phyloP scores from a whole-genome alignment of 2,113 vertebrate genomes.

The Channa argus region DNA sequence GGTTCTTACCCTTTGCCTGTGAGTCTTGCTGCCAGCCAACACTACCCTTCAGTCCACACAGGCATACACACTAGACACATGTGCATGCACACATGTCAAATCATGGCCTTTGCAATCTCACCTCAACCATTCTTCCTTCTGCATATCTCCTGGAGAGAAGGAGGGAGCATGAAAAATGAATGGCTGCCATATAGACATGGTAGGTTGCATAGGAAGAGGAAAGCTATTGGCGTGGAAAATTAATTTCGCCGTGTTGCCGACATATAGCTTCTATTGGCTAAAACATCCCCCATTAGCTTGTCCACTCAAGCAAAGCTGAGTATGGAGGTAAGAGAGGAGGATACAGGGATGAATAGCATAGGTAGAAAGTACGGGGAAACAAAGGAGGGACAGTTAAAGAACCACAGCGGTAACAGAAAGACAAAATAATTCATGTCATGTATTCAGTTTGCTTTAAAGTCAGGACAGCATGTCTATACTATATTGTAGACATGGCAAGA shows the following conservation, averaged over 20 bases:
- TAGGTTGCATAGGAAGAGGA: slow-evolving; percentile 57
- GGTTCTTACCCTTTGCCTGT: slow-evolving; percentile 59
- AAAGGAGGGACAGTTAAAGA: background rate
- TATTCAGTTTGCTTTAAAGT: background rate
- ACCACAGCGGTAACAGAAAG: slow-evolving; percentile 1
- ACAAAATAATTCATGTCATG: slow-evolving; percentile 11
- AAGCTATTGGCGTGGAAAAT: slow-evolving; percentile 80
- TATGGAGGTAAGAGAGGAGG: slow-evolving; percentile 31
- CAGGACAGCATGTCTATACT: background rate
- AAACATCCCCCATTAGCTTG: slow-evolving; percentile 69
- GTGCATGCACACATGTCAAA: slow-evolving; percentile 35
- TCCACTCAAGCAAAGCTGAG: slow-evolving; percentile 62
- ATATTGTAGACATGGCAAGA: background rate
- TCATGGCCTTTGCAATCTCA: slow-evolving; percentile 32
- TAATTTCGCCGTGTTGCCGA: slow-evolving; percentile 72
- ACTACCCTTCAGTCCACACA: background rate
- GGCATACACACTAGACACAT: background rate
- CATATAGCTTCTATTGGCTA: slow-evolving; percentile 66
- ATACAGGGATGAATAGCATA: slow-evolving; percentile 6
- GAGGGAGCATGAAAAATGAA: slow-evolving; percentile 61
- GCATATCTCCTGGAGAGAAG: slow-evolving; percentile 45
- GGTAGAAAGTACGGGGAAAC: background rate
- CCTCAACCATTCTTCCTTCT: slow-evolving; percentile 24
- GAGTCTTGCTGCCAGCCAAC: slow-evolving; percentile 58
- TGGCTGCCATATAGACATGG: slow-evolving; percentile 61